Evolutionary conservation across 2,113 vertebrate species (phyloP), one percentile per base, ranked within the genome.

Genomic region (Telmatochromis sp.): DNA sequence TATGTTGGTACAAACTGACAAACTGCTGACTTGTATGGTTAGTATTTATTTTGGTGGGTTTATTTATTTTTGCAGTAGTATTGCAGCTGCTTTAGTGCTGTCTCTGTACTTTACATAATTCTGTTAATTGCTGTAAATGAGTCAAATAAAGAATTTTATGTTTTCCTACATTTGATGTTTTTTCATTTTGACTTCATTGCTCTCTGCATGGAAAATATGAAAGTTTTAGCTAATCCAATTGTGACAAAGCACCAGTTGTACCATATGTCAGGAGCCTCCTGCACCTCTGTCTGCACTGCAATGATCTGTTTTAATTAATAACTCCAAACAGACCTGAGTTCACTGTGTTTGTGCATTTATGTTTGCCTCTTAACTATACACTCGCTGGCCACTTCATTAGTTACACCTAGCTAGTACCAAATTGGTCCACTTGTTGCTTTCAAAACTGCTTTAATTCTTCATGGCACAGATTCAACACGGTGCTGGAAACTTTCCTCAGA

Each of bases 41-140:
- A n/a, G 21, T 93, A 93, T 92, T 95, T 95, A 91, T 93, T 90
- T 85, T 79, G 15, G 15, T 5, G 28, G 5, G 85, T 91, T 81
- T 92, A 91, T 93, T 91, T 94, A 92, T 92, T 88, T 93, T 93
- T 58, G 45, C 9, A 9, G n/a, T 23, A 58, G 28, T 10, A 37
- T 54, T 45, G 47, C 10, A 21, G 45, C 47, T 50, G 42, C 10
- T 7, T 51, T 51, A 51, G 6, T 37, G 26, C 35, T 65, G 45
- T 58, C 21, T 87, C 14, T 88, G 31, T 21, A 53, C 23, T 9
- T 31, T 15, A 23, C 9, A 12, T 57, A 17, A 23, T 63, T 53
- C 37, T 63, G n/a, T 65, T 35, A 26, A 55, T 35, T 84, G 37
- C 33, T 93, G 47, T 83, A 83, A 81, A 73, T 85, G 2, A 88